These are phyloP conservation scores for Mus spicilegus DNA, from an alignment of 2,113 vertebrate species.

Conservation along the genomic window DNA sequence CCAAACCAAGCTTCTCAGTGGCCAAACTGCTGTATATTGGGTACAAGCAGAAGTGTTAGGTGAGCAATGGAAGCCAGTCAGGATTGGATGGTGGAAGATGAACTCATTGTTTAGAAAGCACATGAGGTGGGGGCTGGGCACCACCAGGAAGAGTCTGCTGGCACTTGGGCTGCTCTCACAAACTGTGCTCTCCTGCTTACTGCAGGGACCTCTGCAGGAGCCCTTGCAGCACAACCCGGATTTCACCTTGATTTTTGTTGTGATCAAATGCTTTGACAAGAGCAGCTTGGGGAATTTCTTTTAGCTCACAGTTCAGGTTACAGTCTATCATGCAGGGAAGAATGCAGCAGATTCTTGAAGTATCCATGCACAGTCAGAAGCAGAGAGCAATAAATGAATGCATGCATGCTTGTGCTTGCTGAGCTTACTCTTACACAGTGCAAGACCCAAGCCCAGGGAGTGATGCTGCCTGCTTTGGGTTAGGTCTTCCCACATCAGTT, in stretches of 20 bases:
- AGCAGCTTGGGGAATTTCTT: background rate
- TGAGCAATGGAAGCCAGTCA: background rate
- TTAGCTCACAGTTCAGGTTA: background rate
- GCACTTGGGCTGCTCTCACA: background rate
- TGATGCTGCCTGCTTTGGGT: background rate
- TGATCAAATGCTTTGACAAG: background rate
- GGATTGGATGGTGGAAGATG: background rate
- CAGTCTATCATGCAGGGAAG: background rate
- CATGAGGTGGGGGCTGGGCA: background rate
- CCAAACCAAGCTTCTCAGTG: background rate
- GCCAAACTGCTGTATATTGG: background rate
- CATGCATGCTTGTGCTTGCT: background rate
- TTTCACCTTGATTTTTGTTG: background rate
- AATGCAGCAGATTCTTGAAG: background rate
- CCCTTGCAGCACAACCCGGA: background rate
- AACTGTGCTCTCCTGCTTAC: fast-evolving
- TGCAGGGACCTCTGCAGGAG: background rate
- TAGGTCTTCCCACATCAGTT: background rate
- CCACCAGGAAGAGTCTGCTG: background rate
- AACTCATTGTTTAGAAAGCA: background rate
- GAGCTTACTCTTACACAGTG: background rate
- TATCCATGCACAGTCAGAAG: background rate
- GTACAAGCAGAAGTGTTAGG: background rate
- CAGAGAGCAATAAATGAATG: background rate
- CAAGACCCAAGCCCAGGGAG: background rate